phyloP scores from a whole-genome alignment of 2,797 vertebrate species.

The Falco rusticolus region DNA sequence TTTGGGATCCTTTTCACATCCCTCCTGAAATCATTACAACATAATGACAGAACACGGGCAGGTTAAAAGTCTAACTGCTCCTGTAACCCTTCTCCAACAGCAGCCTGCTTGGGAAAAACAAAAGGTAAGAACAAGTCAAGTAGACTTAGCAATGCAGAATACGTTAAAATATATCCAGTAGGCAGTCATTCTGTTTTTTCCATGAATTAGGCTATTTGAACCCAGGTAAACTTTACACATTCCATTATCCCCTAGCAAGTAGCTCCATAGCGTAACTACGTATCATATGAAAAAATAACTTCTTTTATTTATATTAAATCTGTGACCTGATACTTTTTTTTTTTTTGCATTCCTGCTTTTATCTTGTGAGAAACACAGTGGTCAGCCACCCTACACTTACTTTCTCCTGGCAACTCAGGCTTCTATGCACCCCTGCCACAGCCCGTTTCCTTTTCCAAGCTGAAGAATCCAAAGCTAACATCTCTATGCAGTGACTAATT shows the following conservation, averaged over 20 bases:
- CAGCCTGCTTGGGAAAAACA: background rate
- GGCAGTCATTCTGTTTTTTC: background rate
- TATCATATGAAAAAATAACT: background rate
- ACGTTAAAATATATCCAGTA: background rate
- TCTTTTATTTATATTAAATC: background rate
- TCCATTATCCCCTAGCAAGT: background rate
- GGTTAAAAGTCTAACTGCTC: slow-evolving; percentile 20
- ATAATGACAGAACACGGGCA: background rate
- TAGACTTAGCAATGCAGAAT: background rate
- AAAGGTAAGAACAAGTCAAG: background rate
- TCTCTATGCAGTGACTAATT: background rate
- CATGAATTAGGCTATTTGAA: background rate
- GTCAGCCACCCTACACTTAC: background rate
- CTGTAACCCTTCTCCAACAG: background rate
- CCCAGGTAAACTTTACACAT: background rate
- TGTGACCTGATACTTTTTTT: background rate
- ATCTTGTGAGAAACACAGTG: background rate
- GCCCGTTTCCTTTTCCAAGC: background rate
- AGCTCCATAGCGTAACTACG: background rate
- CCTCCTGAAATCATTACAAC: slow-evolving; percentile 31
- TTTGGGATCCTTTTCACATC: slow-evolving; percentile 6
- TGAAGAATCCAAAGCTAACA: background rate
- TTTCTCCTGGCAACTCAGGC: background rate
- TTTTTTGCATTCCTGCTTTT: background rate
- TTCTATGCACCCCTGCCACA: background rate